Percentiles rank a stretch among this genome's conserved stretches.
These are phyloP conservation scores for Cotesia typhae DNA, from an alignment of 1,140 invertebrate genomes.

Conservation along the genomic window DNA sequence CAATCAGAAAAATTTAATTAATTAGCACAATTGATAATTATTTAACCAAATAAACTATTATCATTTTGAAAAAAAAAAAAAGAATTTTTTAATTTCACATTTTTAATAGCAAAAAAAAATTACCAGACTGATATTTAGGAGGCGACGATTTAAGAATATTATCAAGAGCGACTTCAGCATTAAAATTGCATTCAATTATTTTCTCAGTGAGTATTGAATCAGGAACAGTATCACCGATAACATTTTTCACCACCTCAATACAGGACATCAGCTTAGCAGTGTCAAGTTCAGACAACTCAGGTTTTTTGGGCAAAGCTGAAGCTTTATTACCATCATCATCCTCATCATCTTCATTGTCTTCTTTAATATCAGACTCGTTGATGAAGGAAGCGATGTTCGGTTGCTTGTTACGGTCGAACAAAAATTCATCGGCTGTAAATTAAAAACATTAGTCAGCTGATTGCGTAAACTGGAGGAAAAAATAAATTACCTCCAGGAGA, in stretches of 20 bases:
- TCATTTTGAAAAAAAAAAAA: too few species aligned
- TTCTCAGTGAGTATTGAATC: slow-evolving; percentile 75
- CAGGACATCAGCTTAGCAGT: slow-evolving; percentile 82
- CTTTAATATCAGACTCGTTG: slow-evolving; percentile 77
- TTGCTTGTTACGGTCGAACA: slow-evolving; percentile 81
- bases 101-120: neutral
- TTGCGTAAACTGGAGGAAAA: slow-evolving; percentile 9
- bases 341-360: slow-evolving; percentile 71
- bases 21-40: too few species aligned
- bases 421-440: slow-evolving; percentile 75
- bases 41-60: neutral
- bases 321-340: slow-evolving; percentile 58
- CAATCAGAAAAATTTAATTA: neutral
- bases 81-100: too few species aligned
- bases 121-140: slow-evolving; percentile 45
- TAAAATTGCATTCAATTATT: slow-evolving; percentile 75
- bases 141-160: slow-evolving; percentile 70
- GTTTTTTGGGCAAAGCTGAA: slow-evolving; percentile 59
- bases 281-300: slow-evolving; percentile 72
- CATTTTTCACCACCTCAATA: slow-evolving; percentile 81
- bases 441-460: slow-evolving; percentile 22
- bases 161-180: slow-evolving; percentile 77
- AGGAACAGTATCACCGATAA: slow-evolving; percentile 80
- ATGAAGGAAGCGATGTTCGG: slow-evolving; percentile 79
- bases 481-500: slow-evolving; percentile 81